Percentiles rank a stretch among this genome's conserved stretches.
phyloP scores from a whole-genome alignment of 2,888 invertebrate genomes.

The Erebia aethiops region DNA sequence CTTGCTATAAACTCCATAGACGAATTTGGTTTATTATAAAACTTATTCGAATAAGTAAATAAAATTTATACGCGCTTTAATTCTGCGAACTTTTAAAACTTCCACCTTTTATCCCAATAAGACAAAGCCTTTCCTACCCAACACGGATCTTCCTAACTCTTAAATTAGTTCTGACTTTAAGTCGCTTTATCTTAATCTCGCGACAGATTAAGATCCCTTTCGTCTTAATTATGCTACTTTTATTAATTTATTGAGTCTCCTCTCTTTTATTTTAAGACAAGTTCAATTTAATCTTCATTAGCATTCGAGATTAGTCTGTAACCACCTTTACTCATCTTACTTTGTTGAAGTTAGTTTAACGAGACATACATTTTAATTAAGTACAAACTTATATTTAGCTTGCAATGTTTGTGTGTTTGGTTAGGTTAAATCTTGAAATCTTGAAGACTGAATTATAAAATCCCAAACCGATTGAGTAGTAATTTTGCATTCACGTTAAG shows the following conservation, averaged over 20 bases:
- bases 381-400: no score
- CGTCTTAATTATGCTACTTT: slow-evolving; percentile 28
- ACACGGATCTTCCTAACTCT: slow-evolving; percentile 9
- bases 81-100: neutral
- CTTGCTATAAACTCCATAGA: no score
- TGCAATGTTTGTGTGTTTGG: no score
- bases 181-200: slow-evolving; percentile 22
- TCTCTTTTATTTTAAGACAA: neutral
- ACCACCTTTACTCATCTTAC: neutral
- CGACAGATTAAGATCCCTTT: slow-evolving; percentile 23
- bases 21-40: neutral
- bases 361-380: no score
- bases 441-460: no score
- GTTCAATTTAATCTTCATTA: slow-evolving; percentile 9
- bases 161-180: slow-evolving; percentile 21
- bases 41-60: neutral
- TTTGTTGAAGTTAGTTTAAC: no score
- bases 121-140: slow-evolving; percentile 12
- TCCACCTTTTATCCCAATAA: slow-evolving; percentile 3
- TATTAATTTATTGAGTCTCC: slow-evolving; percentile 20
- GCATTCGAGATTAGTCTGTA: neutral
- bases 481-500: no score
- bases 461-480: no score
- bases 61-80: neutral
- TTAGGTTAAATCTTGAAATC: no score